Evolutionary conservation across 2,888 invertebrate species (phyloP).

Genomic region (Clistopyga incitator): DNA sequence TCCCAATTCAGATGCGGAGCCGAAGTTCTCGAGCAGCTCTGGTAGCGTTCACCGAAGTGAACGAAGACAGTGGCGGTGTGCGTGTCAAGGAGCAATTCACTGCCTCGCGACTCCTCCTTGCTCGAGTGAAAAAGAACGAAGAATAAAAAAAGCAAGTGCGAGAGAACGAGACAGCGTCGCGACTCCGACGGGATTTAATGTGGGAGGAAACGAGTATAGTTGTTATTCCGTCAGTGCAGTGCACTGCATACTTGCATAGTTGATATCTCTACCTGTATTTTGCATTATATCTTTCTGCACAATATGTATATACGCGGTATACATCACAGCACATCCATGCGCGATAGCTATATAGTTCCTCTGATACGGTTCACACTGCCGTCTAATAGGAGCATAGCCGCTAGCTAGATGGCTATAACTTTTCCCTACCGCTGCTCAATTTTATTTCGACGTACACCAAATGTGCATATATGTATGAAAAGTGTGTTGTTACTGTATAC

Average conservation of each 20-base stretch:
- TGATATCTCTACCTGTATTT: not conserved
- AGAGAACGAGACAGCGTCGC: constrained; percentile 70
- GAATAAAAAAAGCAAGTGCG: constrained; percentile 27
- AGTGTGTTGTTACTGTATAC: too few relatives aligned
- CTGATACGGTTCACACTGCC: constrained; percentile 79
- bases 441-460: constrained; percentile 10
- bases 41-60: constrained; percentile 20
- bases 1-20: not conserved
- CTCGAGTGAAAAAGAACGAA: constrained; percentile 11
- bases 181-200: constrained; percentile 78
- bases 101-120: constrained; percentile 65
- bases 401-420: constrained; percentile 77
- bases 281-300: constrained; percentile 11
- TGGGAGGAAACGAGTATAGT: constrained; percentile 79
- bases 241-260: not conserved
- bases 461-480: not conserved
- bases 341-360: constrained; percentile 30
- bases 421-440: constrained; percentile 26
- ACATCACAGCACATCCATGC: constrained; percentile 42
- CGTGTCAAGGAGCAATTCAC: constrained; percentile 80
- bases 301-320: constrained; percentile 43
- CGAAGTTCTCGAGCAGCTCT: not conserved
- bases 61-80: constrained; percentile 68
- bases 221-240: constrained; percentile 59
- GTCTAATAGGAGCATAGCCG: constrained; percentile 77